Evolutionary conservation across 2,888 invertebrate genomes (phyloP), one percentile per base, ranked within the genome.

Genomic region (Boloria euphrosyne): DNA sequence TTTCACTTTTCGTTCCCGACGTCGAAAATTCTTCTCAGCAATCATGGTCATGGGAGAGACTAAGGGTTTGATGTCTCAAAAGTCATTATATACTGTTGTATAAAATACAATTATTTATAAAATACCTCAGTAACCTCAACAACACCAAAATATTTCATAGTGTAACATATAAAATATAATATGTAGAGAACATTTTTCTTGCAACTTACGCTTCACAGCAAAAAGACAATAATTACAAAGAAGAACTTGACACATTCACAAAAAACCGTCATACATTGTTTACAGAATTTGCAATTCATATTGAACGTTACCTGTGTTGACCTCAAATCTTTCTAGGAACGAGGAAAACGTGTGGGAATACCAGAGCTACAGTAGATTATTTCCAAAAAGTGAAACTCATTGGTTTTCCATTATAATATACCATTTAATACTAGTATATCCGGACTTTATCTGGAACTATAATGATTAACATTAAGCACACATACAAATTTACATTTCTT

Each of bases 281-380:
- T 53, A 53, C 58, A 47, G 47, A 58, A 53, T 51, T 49, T 58
- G 27, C 38, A 57, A 64, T 57, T 51, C 49, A 47, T 47, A 65
- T 58, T 58, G 54, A 16, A 43, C 13, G 31, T 53, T 49, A 62
- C 57, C 66, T 59, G 58, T 57, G 57, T 47, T 62, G 22, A 22
- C 62, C 17, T 62, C 62, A 61, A 66, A 62, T 66, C 49, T 65
- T 68, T 71, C 67, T 47, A 57, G 63, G 55, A 58, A 71, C 59
- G 62, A 69, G 73, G 75, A 75, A 76, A 77, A 73, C 51, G 50
- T 22, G 59, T 69, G 77, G 80, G 73, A 77, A 78, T 73, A 75
- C 75, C 80, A 69, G 59, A 54, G 70, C 73, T 65, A 65, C 64
- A 61, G 67, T 63, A 51, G 18, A 65, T 67, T 51, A 51, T 47